phyloP scores from a whole-genome alignment of 2,113 vertebrate genomes.

The Callospermophilus lateralis region DNA sequence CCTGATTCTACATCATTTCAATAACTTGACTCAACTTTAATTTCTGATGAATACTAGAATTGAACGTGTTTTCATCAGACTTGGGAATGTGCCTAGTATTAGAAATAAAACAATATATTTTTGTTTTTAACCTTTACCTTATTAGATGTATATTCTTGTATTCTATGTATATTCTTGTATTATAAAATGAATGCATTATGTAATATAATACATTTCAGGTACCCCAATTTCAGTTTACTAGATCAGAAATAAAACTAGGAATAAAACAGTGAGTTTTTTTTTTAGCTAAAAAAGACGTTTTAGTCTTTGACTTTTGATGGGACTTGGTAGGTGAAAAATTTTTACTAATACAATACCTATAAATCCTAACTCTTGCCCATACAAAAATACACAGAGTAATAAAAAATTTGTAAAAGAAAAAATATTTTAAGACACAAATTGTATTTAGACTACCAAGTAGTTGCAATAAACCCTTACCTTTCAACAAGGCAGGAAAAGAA shows the following conservation, averaged over 20 bases:
- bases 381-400: conserved; percentile 57
- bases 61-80: conserved; percentile 59
- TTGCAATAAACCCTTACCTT: conserved; percentile 56
- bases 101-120: conserved; percentile 43
- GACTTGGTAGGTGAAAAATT: not conserved
- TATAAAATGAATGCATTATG: conserved; percentile 11
- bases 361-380: conserved; percentile 54
- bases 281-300: conserved; percentile 20
- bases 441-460: conserved; percentile 56
- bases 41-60: conserved; percentile 64
- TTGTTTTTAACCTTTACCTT: conserved; percentile 42
- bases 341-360: conserved; percentile 71
- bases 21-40: conserved; percentile 65
- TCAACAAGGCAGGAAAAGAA: conserved; percentile 61
- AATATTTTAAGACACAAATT: conserved; percentile 70
- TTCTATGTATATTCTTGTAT: no score
- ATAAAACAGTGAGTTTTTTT: conserved; percentile 64
- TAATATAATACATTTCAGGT: conserved; percentile 63
- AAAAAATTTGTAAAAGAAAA: conserved; percentile 56
- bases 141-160: conserved; percentile 36
- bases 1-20: conserved; percentile 49
- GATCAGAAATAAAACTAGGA: conserved; percentile 57
- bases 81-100: not conserved
- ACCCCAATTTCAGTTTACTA: conserved; percentile 56
- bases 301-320: not conserved